phyloP scores from a whole-genome alignment of 2,888 invertebrate genomes.

The Apodemia duryi region DNA sequence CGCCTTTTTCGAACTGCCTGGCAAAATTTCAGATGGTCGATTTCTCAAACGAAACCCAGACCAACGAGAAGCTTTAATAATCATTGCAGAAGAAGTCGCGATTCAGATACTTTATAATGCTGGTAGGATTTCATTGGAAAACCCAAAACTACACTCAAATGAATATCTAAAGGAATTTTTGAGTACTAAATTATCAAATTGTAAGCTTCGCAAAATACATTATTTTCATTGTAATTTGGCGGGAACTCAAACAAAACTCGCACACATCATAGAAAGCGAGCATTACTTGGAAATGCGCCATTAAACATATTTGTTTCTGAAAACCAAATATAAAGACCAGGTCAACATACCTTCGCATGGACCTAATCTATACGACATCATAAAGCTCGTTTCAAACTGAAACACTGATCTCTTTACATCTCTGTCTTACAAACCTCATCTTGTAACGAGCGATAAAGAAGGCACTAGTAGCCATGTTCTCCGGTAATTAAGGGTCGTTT shows the following conservation, averaged over 20 bases:
- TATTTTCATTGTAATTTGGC: conserved; percentile 26
- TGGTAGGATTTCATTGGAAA: too few species aligned
- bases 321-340: conserved; percentile 74
- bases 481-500: conserved; percentile 85
- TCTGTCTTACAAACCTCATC: conserved; percentile 42
- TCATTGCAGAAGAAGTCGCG: not conserved
- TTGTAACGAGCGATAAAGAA: conserved; percentile 51
- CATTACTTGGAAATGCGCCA: conserved; percentile 42
- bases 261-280: conserved; percentile 32
- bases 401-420: conserved; percentile 56
- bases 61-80: too few species aligned
- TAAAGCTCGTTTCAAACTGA: conserved; percentile 77
- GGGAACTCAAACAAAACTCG: conserved; percentile 38
- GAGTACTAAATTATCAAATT: not conserved
- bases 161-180: not conserved
- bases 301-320: conserved; percentile 45
- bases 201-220: not conserved
- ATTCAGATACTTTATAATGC: too few species aligned
- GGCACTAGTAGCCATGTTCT: conserved; percentile 69
- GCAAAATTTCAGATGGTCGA: too few species aligned
- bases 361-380: conserved; percentile 76
- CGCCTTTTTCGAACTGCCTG: too few species aligned
- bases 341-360: conserved; percentile 66
- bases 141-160: not conserved
- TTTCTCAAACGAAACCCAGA: too few species aligned